Conservation (phyloP, 2,888 invertebrate species). For the Nephrocerus scutellatus region DNA sequence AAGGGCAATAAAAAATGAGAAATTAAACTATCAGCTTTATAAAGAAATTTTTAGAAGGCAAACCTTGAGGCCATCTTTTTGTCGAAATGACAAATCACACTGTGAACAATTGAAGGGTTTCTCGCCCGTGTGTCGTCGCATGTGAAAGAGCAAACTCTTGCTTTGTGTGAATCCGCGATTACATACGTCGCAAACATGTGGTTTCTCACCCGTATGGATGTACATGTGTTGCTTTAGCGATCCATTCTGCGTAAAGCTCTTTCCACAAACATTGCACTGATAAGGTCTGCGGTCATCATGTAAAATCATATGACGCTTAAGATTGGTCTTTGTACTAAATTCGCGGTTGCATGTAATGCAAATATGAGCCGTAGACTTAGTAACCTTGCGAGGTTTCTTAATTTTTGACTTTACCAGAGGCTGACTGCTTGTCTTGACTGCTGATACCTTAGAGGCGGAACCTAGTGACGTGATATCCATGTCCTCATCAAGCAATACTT, state of each 20-base stretch:
- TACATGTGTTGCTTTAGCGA: slow-evolving; percentile 38
- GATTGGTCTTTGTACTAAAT: slow-evolving; percentile 40
- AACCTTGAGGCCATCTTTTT: slow-evolving; percentile 40
- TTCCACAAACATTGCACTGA: slow-evolving; percentile 33
- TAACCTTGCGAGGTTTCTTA: too few species aligned
- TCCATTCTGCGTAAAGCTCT: slow-evolving; percentile 38
- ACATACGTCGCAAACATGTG: slow-evolving; percentile 35
- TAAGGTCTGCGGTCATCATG: slow-evolving; percentile 36
- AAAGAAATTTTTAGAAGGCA: neutral
- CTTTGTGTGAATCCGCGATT: slow-evolving; percentile 37
- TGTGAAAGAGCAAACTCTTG: slow-evolving; percentile 39
- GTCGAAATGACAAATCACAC: slow-evolving; percentile 35
- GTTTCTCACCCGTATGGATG: slow-evolving; percentile 38
- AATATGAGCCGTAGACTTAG: too few species aligned
- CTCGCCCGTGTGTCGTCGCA: slow-evolving; percentile 38
- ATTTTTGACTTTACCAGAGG: too few species aligned
- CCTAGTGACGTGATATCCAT: too few species aligned
- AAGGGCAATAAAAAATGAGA: slow-evolving; percentile 5
- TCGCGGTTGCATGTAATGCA: slow-evolving; percentile 38
- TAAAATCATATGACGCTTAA: slow-evolving; percentile 36
- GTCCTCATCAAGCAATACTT: too few species aligned
- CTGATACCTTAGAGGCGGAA: too few species aligned
- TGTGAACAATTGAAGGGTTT: slow-evolving; percentile 39
- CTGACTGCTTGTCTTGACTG: too few species aligned
- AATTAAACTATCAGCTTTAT: slow-evolving; percentile 1